Conservation (phyloP, 1,140 invertebrate genomes). For the Trichonephila clavipes region DNA sequence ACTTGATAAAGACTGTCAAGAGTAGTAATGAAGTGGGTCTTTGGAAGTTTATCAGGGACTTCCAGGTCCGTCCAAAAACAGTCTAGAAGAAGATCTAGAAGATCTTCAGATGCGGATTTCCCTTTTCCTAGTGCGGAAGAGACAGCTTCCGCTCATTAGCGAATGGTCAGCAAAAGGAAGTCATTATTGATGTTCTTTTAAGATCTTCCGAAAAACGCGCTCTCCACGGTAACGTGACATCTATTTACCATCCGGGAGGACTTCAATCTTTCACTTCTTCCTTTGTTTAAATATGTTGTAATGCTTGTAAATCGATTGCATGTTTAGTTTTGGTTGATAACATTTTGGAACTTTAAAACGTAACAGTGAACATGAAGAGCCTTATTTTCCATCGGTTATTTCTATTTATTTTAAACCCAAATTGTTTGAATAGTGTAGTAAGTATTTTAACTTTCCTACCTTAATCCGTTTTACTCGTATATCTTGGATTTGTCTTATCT, state of each 20-base stretch:
- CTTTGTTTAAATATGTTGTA: too few species aligned
- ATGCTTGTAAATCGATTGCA: too few species aligned
- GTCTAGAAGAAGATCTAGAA: conserved; percentile 53
- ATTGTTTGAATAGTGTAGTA: too few species aligned
- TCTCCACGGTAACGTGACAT: conserved; percentile 2
- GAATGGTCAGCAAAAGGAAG: conserved; percentile 54
- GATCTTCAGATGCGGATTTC: conserved; percentile 68
- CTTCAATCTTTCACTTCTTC: not conserved
- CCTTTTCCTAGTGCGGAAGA: conserved; percentile 35
- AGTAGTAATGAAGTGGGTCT: conserved; percentile 58
- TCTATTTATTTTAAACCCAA: too few species aligned
- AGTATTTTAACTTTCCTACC: too few species aligned
- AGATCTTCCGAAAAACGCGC: conserved; percentile 23
- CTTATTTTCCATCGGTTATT: too few species aligned
- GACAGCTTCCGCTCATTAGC: conserved; percentile 72
- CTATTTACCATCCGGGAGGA: conserved; percentile 3
- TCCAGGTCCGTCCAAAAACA: conserved; percentile 40
- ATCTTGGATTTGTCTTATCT: too few species aligned
- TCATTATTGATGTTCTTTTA: conserved; percentile 49
- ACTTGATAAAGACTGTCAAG: conserved; percentile 38
- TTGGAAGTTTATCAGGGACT: conserved; percentile 61
- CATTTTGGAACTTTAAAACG: too few species aligned
- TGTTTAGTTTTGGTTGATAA: too few species aligned
- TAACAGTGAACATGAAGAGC: too few species aligned
- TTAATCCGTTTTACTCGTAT: too few species aligned